Evolutionary conservation across 2,888 invertebrate species (phyloP), one percentile per base, ranked within the genome.

Genomic region (Iphiclides podalirius): DNA sequence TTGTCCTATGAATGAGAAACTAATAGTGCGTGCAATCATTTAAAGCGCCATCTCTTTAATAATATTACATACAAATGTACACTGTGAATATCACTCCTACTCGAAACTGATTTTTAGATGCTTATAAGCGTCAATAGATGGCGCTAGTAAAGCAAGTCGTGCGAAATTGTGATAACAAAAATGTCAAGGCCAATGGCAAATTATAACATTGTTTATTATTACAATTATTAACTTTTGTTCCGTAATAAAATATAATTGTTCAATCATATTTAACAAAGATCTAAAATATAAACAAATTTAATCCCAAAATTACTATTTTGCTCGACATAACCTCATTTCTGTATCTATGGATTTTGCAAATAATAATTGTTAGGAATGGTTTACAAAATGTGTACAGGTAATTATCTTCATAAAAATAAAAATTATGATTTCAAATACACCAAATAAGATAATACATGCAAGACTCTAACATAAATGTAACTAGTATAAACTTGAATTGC

Each of bases 151-250:
- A 67, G 59, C 64, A 67, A 67, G 72, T 75, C 78, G 78, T 79
- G 79, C 77, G 69, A 79, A 75, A 73, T 75, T 69, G 67, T 74
- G 72, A 75, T 77, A 78, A 70, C 79, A 77, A 60, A 65, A 71
- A 84, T 85, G 86, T 83, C 86, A 86, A 86, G 86, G 87, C 79
- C 83, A 82, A 68, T 73, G 70, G 65, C 57, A 57, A 57, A 59
- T 50, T 28, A 26, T 7, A 13, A 16, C 12, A 26, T 50, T 44
- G 17, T 14, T 43, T 36, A 14, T 17, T 20, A 35, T 17, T 35
- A 6, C 33, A 33, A 26, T 38, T 44, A 12, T 14, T 26, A 31
- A 9, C 35, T 2, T 35, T 28, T 23, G 16, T 16, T 36, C 4
- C n/a, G 26, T 34, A 11, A n/a, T 4, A n/a, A 31, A n/a, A 31